Base-by-base conservation (phyloP, 2,888 invertebrate genomes). In the Esperia sulphurella region DNA sequence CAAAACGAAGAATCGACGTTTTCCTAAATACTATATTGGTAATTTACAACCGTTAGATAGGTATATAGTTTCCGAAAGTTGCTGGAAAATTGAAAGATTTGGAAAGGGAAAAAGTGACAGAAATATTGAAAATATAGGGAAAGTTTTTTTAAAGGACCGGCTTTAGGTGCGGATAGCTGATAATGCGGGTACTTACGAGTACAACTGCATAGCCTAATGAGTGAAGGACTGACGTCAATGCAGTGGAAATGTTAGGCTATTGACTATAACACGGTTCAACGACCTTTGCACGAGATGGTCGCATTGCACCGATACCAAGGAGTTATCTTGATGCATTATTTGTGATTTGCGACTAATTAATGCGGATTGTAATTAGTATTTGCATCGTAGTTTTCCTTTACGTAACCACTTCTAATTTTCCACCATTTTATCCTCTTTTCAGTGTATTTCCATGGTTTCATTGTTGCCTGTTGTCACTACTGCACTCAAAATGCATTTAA, bases 181-280 rank as follows among this genome's bases (percentile, higher is more conserved):
- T 31, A n/a, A 39, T 76, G 68, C 75, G 75, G 76, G 77, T 77
- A 58, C 51, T 77, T 67, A 55, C n/a, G n/a, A n/a, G n/a, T n/a
- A n/a, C 54, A 59, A 75, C 71, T 72, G 66, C 61, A 60, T 59
- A 63, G 57, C 57, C 61, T 10, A 41, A 41, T 48, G 47, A 62
- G 55, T 63, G 54, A 55, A 52, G 49, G 48, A 41, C 50, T 73
- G 71, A 76, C 72, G 71, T 75, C 72, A 75, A 63, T 63, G 61
- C 63, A 55, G 50, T 58, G 64, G 65, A 70, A 70, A 69, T 65
- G 65, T 60, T 57, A 61, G 50, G 58, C 58, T 52, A 59, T 57
- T 42, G 61, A 61, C 53, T 63, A 64, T 33, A 10, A 33, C 14
- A 31, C 56, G 65, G 75, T 69, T 75, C 71, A 70, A 68, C 68